A percentile compares a stretch with the other conserved stretches of the same genome.
Conservation (phyloP, 2,113 vertebrate genomes). For the Alethe castanea region DNA sequence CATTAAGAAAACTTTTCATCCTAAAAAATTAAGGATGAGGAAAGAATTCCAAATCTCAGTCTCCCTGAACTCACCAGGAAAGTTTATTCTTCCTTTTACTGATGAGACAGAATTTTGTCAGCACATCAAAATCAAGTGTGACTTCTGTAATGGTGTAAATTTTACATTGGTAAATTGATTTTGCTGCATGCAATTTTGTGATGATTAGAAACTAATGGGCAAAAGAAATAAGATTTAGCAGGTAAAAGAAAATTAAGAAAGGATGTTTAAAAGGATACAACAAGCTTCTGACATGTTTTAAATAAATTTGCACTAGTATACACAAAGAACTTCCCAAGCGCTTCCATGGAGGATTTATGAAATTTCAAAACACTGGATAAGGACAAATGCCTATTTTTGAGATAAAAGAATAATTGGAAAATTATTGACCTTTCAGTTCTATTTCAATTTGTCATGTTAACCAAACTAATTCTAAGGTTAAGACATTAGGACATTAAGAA, state of each 20-base stretch:
- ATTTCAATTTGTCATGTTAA: not conserved
- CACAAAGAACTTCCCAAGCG: not conserved
- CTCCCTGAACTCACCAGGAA: not conserved
- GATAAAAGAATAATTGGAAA: not conserved
- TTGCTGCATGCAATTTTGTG: not conserved
- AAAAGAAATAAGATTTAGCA: not conserved
- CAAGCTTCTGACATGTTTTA: not conserved
- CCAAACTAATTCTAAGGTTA: not conserved
- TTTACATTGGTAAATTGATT: not conserved
- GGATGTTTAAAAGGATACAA: not conserved
- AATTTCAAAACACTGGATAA: not conserved
- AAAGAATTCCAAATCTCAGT: not conserved
- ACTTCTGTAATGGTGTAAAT: not conserved
- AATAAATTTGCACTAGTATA: not conserved
- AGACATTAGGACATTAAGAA: not conserved
- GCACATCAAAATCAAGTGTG: not conserved
- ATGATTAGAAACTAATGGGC: not conserved
- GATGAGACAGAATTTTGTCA: not conserved
- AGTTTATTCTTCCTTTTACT: not conserved
- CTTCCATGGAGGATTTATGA: not conserved
- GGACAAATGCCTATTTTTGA: not conserved
- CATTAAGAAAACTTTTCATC: not conserved
- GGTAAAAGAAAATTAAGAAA: not conserved
- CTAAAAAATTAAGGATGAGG: not conserved
- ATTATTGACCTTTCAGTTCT: not conserved